phyloP scores from a whole-genome alignment of 2,888 invertebrate species.

The Automeris io region DNA sequence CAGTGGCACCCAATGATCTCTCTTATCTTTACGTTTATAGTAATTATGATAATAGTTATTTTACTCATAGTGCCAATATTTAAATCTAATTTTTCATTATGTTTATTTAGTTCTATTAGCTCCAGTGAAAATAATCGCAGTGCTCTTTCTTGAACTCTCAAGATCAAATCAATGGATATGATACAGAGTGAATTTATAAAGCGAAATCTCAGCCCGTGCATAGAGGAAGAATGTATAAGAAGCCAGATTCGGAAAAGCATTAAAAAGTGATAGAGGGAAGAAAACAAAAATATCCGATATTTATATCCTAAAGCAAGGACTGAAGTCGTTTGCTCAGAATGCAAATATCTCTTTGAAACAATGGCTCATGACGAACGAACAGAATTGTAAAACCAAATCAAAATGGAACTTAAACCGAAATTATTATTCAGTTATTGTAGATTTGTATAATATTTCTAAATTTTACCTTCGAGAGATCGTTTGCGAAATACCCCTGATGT shows the following conservation, averaged over 20 bases:
- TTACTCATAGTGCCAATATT: constrained; percentile 49
- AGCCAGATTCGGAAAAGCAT: constrained; percentile 74
- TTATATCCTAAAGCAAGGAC: constrained; percentile 42
- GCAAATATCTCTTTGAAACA: constrained; percentile 54
- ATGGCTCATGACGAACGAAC: constrained; percentile 48
- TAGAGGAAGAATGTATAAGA: constrained; percentile 67
- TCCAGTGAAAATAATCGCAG: constrained; percentile 55
- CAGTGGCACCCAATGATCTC: constrained; percentile 39
- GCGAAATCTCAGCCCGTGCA: constrained; percentile 73
- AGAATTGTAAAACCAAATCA: constrained; percentile 43
- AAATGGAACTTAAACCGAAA: constrained; percentile 60
- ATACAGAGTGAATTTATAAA: constrained; percentile 68
- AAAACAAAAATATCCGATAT: constrained; percentile 49
- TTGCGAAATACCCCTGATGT: constrained; percentile 94
- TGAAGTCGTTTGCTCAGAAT: constrained; percentile 29
- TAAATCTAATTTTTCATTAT: constrained; percentile 31
- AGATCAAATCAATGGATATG: constrained; percentile 55
- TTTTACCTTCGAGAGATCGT: constrained; percentile 97
- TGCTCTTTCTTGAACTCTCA: constrained; percentile 60
- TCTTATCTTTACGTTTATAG: constrained; percentile 35
- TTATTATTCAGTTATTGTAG: constrained; percentile 46
- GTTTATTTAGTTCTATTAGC: constrained; percentile 46
- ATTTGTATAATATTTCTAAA: constrained; percentile 62
- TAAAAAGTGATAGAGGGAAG: constrained; percentile 63
- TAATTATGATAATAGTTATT: constrained; percentile 33